A percentile compares a stretch with the other conserved stretches of the same genome.
Evolutionary conservation across 2,888 invertebrate genomes (phyloP).

Genomic region (Dioctria linearis): DNA sequence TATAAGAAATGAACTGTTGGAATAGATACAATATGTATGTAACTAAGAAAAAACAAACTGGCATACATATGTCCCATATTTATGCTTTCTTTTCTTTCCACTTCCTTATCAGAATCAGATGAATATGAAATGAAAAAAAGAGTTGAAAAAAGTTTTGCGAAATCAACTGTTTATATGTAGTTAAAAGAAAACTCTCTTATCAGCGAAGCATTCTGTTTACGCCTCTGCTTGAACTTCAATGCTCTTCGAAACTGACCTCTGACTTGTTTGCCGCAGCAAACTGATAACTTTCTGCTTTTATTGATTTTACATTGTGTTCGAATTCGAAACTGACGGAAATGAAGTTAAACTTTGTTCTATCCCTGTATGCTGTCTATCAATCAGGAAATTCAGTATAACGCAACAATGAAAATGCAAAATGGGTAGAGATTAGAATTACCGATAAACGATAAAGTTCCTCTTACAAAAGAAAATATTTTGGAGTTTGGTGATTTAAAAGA

Average conservation of each 20-base stretch:
- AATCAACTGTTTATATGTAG: conserved; percentile 15
- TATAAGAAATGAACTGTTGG: no score
- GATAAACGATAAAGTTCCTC: neutral
- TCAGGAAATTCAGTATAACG: conserved; percentile 26
- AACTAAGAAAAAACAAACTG: no score
- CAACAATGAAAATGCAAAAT: neutral
- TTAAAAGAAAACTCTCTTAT: conserved; percentile 5
- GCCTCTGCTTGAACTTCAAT: conserved; percentile 9
- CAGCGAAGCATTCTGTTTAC: conserved; percentile 25
- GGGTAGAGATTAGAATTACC: neutral
- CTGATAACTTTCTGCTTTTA: conserved; percentile 41
- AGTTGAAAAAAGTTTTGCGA: conserved; percentile 27
- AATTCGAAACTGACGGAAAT: conserved; percentile 25
- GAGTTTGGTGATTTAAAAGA: no score
- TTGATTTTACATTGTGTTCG: conserved; percentile 41
- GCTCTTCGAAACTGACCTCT: conserved; percentile 22
- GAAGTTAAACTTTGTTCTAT: conserved; percentile 35
- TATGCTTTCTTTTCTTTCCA: neutral
- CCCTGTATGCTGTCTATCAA: conserved; percentile 31
- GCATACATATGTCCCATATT: no score
- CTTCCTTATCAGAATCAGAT: neutral
- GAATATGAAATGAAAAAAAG: neutral
- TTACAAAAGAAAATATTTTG: no score
- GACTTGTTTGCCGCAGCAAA: conserved; percentile 37
- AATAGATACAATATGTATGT: no score